Base-by-base conservation (phyloP, 53 echinoderm and acorn worm species). In the Pentamera pediparva region DNA sequence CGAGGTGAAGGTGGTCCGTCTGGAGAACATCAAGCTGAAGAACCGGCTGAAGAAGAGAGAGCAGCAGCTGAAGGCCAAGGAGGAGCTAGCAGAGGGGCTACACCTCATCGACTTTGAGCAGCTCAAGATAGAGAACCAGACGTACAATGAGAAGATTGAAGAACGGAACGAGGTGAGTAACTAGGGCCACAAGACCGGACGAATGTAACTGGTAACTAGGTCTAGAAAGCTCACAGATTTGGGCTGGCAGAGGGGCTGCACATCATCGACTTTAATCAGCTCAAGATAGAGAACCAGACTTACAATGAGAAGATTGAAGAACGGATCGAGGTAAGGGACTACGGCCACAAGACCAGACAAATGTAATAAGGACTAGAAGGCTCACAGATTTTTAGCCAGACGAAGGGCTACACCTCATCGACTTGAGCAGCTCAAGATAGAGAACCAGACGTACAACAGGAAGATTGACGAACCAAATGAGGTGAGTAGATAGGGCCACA, bases 221-320 rank as follows among this genome's bases (percentile, higher is more conserved):
- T n/a, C n/a, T n/a, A n/a, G n/a, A n/a, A n/a, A n/a, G n/a, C n/a
- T n/a, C n/a, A n/a, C n/a, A n/a, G n/a, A n/a, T n/a, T n/a, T n/a
- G n/a, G n/a, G n/a, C n/a, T n/a, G 24, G 91, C 96, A 0, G 98
- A 98, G 61, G 91, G 98, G 5, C 86, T 92, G 19, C 98, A 98
- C 51, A 88, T 98, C 37, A 98, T 96, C 24, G 98, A 98, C 80
- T 91, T 96, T 88, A 91, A 98, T 50, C 98, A 98, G 76, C 81
- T 98, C 17, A 98, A 98, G 86, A 98, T 98, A 56, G 98, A 98
- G 75, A 98, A 98, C 84, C 98, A 98, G 86, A 98, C 98, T 17
- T 98, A 98, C 43, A 10, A 41, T 41, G 8, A 41, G 43, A 41
- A 10, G 43, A 10, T 41, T 41, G 43, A 41, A 41, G 8, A 41